Conservation (phyloP, 2,113 vertebrate species). For the Nanorana parkeri region DNA sequence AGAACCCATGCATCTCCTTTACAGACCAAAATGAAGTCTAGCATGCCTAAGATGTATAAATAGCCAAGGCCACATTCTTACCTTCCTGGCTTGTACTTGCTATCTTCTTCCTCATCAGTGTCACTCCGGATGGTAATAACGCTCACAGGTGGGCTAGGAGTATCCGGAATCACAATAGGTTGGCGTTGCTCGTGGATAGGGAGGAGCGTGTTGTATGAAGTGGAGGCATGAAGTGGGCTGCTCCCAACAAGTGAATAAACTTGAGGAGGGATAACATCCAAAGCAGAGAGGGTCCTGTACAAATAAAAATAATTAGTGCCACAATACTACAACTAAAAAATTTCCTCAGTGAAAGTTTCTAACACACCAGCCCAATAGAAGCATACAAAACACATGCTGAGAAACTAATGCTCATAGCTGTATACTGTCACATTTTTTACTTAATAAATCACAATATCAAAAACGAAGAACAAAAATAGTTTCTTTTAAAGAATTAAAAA, state of each 20-base stretch:
- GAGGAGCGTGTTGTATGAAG: conserved; percentile 77
- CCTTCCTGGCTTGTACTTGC: conserved; percentile 85
- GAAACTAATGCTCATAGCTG: no score
- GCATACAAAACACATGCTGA: no score
- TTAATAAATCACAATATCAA: no score
- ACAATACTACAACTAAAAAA: no score
- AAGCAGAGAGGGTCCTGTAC: conserved; percentile 76
- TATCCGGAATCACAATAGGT: conserved; percentile 96
- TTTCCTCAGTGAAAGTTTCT: no score
- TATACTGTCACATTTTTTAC: no score
- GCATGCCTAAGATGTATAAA: no score
- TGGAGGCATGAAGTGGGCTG: conserved; percentile 78
- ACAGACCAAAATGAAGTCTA: no score
- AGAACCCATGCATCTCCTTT: no score
- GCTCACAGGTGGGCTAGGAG: conserved; percentile 93
- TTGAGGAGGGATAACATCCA: conserved; percentile 77
- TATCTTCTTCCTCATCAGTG: conserved; percentile 94
- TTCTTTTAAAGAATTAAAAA: no score
- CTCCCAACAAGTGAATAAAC: conserved; percentile 81
- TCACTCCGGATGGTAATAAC: conserved; percentile 98
- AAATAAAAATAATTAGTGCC: not conserved
- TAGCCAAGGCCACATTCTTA: conserved; percentile 51
- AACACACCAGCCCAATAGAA: no score
- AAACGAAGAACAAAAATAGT: no score
- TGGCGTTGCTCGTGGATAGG: conserved; percentile 83